Evolutionary conservation across 2,113 vertebrate genomes (phyloP), one percentile per base, ranked within the genome.

Genomic region (Abramis brama): DNA sequence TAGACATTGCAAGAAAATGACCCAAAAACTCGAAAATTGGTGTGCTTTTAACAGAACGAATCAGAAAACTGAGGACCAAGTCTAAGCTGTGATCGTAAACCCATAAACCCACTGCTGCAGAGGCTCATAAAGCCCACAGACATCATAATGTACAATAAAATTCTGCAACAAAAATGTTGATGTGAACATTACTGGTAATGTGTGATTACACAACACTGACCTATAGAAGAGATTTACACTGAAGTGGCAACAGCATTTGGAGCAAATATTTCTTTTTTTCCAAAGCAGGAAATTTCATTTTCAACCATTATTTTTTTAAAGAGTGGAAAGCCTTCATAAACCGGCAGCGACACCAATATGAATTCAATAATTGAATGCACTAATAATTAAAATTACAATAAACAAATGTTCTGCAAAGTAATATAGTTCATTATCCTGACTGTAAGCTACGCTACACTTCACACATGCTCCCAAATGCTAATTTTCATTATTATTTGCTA

Each of bases 111-210:
- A 59, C n/a, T 59, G 10, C 52, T 39, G 52, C 52, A 78, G 30
- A 78, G 19, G 50, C 27, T 43, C 57, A 9, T 45, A 59, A 79
- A 43, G 21, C 36, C 23, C 55, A 60, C 11, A 79, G 12, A 60
- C 33, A 43, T 60, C 52, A 79, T 2, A 43, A 2, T 43, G 43
- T 19, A 13, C 10, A 2, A 23, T 60, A 15, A 25, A 30, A 17
- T 60, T 62, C 77, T 39, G 36, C 55, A n/a, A 10, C 55, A 43
- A 15, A 60, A 13, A 78, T 57, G 11, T 55, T n/a, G 36, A 45
- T 60, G 33, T 62, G 36, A n/a, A 79, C 57, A 79, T 62, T 79
- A 79, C 57, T 17, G 33, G 12, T n/a, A 62, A 62, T 79, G 77
- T n/a, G 11, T 25, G 3, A 25, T 70, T 12, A n/a, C 4, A 43